Base-by-base conservation (phyloP, 2,797 vertebrate species). In the Cheracebus regulus region DNA sequence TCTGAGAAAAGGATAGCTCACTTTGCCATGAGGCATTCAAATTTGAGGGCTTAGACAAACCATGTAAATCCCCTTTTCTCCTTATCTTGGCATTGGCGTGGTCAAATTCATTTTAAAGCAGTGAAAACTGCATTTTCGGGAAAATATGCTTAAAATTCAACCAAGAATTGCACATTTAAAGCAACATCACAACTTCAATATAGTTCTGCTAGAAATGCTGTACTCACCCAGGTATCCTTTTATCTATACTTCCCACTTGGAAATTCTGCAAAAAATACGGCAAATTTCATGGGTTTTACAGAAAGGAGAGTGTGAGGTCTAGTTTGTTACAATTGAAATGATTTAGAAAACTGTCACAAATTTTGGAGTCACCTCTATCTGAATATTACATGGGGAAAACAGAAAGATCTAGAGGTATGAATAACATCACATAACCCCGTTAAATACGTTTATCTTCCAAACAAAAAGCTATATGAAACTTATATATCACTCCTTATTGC, bases 31-130 rank as follows among this genome's bases (percentile, higher is more conserved):
- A 26, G 4, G 26, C 4, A n/a, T 30, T 24, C 12, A 84, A 4
- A 7, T 11, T 75, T 15, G 61, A 0, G 41, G 7, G 11, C 55
- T 50, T 33, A 39, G 17, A 48, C 80, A 95, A 95, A 76, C 41
- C 36, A 70, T 15, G 13, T 13, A 92, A 93, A 75, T 46, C 70
- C 9, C n/a, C 61, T 88, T 57, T 93, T 79, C 26, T 87, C 22
- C 12, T 86, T 58, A 92, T 14, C 33, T 82, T 70, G 4, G 20
- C 70, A 55, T 41, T 52, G 52, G 19, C 36, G 33, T 55, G 90
- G 94, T 76, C 85, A 96, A 92, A 91, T 75, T 93, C 55, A 88
- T 57, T 86, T 85, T 57, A 58, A 87, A 97, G 52, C 85, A 76
- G 78, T 33, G 46, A 86, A 86, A 96, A 88, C 11, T 72, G 7